Evolutionary conservation across 2,113 vertebrate species (phyloP).

Genomic region (Coregonus clupeaformis): DNA sequence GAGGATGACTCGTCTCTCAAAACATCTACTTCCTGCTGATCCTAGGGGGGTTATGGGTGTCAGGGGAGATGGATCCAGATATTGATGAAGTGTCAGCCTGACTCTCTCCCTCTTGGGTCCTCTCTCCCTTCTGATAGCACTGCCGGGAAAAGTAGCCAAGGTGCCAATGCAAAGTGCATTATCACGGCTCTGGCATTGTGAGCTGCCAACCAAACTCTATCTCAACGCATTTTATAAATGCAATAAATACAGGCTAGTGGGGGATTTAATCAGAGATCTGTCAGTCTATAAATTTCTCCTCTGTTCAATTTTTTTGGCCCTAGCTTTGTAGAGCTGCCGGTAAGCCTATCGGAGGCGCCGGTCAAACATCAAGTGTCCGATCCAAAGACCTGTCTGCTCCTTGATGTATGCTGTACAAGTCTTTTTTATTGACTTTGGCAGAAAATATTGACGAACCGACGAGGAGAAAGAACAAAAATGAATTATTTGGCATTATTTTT

Average conservation of each 20-base stretch:
- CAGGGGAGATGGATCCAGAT: constrained; percentile 24
- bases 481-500: constrained; percentile 35
- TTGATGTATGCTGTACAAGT: constrained; percentile 37
- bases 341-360: constrained; percentile 8
- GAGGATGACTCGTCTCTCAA: constrained; percentile 32
- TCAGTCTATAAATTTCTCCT: constrained; percentile 24
- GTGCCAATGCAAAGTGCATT: constrained; percentile 39
- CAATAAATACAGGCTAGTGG: constrained; percentile 33
- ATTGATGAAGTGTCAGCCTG: constrained; percentile 61
- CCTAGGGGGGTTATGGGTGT: constrained; percentile 30
- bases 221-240: constrained; percentile 39
- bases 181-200: neutral
- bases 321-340: constrained; percentile 31
- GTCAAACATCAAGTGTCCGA: constrained; percentile 36
- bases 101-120: neutral
- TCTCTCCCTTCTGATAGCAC: constrained; percentile 12
- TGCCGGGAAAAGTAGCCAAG: constrained; percentile 1
- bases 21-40: constrained; percentile 18
- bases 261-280: constrained; percentile 30
- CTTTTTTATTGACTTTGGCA: constrained; percentile 28
- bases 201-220: constrained; percentile 30
- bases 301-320: constrained; percentile 28
- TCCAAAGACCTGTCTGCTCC: constrained; percentile 30
- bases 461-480: constrained; percentile 34
- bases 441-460: constrained; percentile 22